phyloP scores from a whole-genome alignment of 23 tunicate species.

The Corella eumyota region DNA sequence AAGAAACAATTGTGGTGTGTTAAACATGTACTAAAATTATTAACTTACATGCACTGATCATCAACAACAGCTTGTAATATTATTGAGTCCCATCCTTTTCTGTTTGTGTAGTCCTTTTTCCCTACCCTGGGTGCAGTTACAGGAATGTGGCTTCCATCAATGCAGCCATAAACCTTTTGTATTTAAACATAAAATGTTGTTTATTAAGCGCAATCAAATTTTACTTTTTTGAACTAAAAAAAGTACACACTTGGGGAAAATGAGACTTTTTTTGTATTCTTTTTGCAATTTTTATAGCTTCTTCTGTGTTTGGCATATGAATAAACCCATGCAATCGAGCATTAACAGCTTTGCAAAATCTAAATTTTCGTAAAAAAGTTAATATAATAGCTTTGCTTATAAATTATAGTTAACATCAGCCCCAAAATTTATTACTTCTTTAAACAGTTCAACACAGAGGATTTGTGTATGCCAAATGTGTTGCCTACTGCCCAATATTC shows the following conservation, averaged over 20 bases:
- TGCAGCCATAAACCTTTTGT: conserved; percentile 4
- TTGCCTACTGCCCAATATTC: conserved; percentile 6
- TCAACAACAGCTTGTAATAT: no score
- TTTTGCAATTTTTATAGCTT: conserved; percentile 12
- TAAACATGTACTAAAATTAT: no score
- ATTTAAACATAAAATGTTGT: neutral
- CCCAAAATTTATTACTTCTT: neutral
- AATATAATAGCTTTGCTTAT: neutral
- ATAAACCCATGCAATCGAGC: conserved; percentile 5
- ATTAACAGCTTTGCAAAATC: conserved; percentile 11
- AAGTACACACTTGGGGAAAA: conserved; percentile 9
- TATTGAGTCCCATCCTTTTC: conserved; percentile 18
- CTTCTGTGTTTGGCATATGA: neutral
- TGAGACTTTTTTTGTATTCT: neutral
- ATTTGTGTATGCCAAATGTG: neutral
- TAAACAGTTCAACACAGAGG: conserved; percentile 1
- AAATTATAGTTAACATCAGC: neutral
- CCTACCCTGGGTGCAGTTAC: conserved; percentile 19
- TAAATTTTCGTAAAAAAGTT: neutral
- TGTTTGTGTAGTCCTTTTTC: conserved; percentile 13
- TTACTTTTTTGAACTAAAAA: neutral
- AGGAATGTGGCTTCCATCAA: conserved; percentile 8
- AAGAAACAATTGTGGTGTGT: no score
- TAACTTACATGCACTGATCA: no score
- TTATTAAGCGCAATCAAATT: neutral